phyloP scores from a whole-genome alignment of 2,888 invertebrate species.

The Sicus ferrugineus region DNA sequence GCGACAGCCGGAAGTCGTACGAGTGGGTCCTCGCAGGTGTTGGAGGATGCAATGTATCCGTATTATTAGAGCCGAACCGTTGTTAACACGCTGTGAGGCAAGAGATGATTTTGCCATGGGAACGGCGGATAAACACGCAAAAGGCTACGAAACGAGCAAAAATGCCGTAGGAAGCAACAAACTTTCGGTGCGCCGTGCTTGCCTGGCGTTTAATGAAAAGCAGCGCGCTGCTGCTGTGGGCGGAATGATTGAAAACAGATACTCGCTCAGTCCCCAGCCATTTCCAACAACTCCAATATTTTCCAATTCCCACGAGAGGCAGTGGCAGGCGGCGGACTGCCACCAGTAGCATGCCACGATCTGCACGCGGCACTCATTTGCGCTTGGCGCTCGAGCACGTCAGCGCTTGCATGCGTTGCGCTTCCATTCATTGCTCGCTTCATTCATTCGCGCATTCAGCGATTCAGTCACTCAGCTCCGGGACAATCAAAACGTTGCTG shows the following conservation, averaged over 20 bases:
- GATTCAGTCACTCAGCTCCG: background rate
- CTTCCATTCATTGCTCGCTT: background rate
- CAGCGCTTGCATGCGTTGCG: background rate
- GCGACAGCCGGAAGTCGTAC: too few relatives aligned
- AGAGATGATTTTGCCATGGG: constrained; percentile 1
- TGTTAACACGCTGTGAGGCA: constrained; percentile 8
- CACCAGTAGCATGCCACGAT: background rate
- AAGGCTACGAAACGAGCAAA: background rate
- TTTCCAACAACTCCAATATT: background rate
- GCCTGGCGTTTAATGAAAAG: background rate
- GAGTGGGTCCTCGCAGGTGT: background rate
- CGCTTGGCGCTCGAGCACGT: background rate
- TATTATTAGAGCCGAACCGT: constrained; percentile 8
- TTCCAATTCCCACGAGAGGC: background rate
- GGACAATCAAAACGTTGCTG: constrained; percentile 13
- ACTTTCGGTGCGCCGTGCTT: background rate
- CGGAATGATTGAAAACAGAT: background rate
- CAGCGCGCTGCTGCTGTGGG: background rate
- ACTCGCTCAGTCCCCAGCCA: background rate
- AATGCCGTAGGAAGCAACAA: too few relatives aligned
- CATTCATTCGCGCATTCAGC: background rate
- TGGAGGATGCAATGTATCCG: too few relatives aligned
- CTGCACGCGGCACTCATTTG: background rate
- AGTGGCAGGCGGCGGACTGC: background rate
- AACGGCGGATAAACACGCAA: background rate